Conservation (phyloP, 2,797 vertebrate genomes). For the Halcyon leucocephala region DNA sequence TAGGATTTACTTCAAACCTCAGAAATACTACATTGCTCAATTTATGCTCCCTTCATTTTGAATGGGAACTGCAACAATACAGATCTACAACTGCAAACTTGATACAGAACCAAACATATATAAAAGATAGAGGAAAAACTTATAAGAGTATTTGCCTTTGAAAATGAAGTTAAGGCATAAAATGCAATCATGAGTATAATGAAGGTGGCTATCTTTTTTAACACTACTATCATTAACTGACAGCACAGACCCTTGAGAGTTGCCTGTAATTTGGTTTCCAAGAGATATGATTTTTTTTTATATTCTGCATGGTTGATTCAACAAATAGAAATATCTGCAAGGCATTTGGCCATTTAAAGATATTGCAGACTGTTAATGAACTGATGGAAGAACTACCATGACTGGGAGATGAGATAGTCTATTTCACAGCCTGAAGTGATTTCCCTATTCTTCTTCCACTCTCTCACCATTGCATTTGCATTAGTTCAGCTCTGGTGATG, state of each 20-base stretch:
- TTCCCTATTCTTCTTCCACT: not conserved
- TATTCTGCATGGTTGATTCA: not conserved
- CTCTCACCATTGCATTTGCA: not conserved
- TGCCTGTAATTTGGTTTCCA: not conserved
- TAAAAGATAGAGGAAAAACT: not conserved
- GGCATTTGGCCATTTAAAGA: not conserved
- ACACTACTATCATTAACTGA: not conserved
- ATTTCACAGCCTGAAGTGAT: not conserved
- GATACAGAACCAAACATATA: not conserved
- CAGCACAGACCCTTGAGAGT: not conserved
- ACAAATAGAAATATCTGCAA: not conserved
- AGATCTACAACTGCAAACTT: not conserved
- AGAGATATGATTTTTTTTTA: not conserved
- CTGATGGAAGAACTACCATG: not conserved
- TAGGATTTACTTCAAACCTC: constrained; percentile 14
- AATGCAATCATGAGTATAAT: not conserved
- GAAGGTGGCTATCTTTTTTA: not conserved
- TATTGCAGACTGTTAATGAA: not conserved
- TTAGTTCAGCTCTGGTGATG: not conserved
- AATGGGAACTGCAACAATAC: not conserved
- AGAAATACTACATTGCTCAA: not conserved
- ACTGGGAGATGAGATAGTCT: not conserved
- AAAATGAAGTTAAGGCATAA: not conserved
- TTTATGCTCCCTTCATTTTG: not conserved
- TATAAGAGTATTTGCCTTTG: not conserved